Evolutionary conservation across 2,797 vertebrate genomes (phyloP).

Genomic region (Sylvilagus floridanus): DNA sequence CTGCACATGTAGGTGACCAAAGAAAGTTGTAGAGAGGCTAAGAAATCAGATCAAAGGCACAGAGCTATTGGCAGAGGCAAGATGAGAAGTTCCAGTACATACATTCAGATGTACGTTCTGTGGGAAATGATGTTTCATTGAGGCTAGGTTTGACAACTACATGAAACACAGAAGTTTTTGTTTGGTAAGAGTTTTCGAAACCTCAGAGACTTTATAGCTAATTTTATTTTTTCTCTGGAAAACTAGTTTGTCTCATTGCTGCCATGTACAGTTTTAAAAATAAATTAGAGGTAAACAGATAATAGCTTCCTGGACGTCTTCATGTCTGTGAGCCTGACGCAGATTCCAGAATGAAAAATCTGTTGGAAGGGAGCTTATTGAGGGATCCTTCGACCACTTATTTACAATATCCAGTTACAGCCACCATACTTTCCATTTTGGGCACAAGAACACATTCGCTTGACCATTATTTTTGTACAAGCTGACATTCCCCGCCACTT

Average conservation of each 20-base stretch:
- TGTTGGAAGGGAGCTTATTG: constrained; percentile 57
- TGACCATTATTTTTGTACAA: constrained; percentile 38
- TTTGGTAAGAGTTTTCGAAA: constrained; percentile 51
- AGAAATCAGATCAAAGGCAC: background rate
- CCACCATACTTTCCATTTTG: constrained; percentile 48
- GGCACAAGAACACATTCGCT: constrained; percentile 42
- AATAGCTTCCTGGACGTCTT: constrained; percentile 69
- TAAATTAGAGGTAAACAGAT: constrained; percentile 65
- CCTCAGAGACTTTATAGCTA: constrained; percentile 8
- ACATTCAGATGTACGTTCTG: background rate
- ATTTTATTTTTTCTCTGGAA: constrained; percentile 60
- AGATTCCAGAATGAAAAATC: constrained; percentile 54
- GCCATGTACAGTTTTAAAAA: constrained; percentile 57
- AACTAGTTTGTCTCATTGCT: constrained; percentile 18
- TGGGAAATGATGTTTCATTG: constrained; percentile 8
- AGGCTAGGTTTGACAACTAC: constrained; percentile 23
- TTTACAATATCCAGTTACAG: constrained; percentile 69
- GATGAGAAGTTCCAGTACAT: background rate
- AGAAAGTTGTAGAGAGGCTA: background rate
- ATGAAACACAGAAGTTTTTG: constrained; percentile 7
- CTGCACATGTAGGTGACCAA: background rate
- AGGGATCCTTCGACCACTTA: constrained; percentile 48
- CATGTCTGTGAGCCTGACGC: constrained; percentile 52
- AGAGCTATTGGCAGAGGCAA: background rate
- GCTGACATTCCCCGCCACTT: constrained; percentile 38